These are phyloP conservation scores for Arothron firmamentum DNA, from an alignment of 2,113 vertebrate genomes.

Conservation along the genomic window DNA sequence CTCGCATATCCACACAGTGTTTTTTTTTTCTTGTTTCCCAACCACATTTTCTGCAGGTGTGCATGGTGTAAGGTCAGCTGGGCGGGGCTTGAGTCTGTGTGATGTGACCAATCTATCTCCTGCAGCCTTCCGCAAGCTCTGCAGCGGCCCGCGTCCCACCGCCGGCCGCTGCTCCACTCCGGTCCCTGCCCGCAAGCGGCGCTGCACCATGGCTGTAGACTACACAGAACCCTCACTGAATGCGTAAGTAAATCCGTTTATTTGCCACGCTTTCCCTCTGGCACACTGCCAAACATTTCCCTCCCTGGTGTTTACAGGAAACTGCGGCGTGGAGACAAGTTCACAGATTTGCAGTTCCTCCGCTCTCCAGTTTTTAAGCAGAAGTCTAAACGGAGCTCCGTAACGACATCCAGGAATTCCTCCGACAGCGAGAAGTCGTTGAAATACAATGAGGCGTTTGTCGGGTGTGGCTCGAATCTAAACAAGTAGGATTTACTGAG, in stretches of 20 bases:
- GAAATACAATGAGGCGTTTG: constrained; percentile 79
- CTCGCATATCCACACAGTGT: neutral
- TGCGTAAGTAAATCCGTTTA: constrained; percentile 62
- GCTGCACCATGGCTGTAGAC: constrained; percentile 74
- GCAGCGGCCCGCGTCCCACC: constrained; percentile 35
- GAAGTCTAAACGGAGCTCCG: constrained; percentile 43
- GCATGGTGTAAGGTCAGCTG: constrained; percentile 58
- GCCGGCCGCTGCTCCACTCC: constrained; percentile 43
- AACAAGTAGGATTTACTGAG: constrained; percentile 13
- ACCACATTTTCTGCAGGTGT: constrained; percentile 66
- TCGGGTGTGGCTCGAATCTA: constrained; percentile 62
- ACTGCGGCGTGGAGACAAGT: constrained; percentile 90
- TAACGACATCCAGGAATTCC: constrained; percentile 42
- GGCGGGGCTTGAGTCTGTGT: constrained; percentile 73
- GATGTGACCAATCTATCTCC: constrained; percentile 85
- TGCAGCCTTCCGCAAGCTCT: constrained; percentile 60
- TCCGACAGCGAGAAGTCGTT: constrained; percentile 48
- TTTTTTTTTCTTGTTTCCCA: constrained; percentile 2
- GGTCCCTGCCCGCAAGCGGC: constrained; percentile 69
- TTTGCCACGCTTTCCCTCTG: neutral
- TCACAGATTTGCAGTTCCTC: constrained; percentile 87
- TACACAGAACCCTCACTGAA: constrained; percentile 86
- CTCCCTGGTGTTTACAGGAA: constrained; percentile 74
- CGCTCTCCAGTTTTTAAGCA: constrained; percentile 84
- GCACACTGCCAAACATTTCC: neutral